Evolutionary conservation across 2,797 vertebrate species (phyloP).

Genomic region (Rhinophrynus dorsalis): DNA sequence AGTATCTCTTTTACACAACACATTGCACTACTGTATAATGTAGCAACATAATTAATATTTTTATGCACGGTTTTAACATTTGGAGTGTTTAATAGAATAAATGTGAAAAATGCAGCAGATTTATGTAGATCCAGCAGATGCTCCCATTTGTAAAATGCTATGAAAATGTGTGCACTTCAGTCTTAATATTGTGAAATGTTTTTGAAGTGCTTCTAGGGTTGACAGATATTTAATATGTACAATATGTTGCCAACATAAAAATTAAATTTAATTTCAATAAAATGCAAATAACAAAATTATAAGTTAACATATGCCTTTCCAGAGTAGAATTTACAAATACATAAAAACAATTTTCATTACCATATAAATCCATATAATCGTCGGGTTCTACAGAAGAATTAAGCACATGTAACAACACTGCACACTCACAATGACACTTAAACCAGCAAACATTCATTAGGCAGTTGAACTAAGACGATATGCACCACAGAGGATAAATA

Average conservation of each 20-base stretch:
- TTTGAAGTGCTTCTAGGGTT: constrained; percentile 13
- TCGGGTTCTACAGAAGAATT: no score
- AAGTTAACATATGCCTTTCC: background rate
- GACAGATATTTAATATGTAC: constrained; percentile 20
- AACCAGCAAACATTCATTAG: no score
- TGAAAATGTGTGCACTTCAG: constrained; percentile 6
- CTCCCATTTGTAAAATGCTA: constrained; percentile 13
- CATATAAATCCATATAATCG: no score
- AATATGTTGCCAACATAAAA: constrained; percentile 17
- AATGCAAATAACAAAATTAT: background rate
- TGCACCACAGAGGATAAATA: no score
- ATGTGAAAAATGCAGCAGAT: constrained; percentile 3
- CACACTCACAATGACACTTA: no score
- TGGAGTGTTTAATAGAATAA: background rate
- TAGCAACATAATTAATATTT: background rate
- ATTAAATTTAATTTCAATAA: background rate
- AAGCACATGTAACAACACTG: no score
- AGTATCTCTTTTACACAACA: background rate
- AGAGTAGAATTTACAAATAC: background rate
- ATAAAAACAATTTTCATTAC: no score
- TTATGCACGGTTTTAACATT: background rate
- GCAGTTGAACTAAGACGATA: no score
- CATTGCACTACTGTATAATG: background rate
- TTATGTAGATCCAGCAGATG: constrained; percentile 35
- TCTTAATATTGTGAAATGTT: constrained; percentile 46